Percentiles rank a stretch among this genome's conserved stretches.
These are phyloP conservation scores for Staurois parvus DNA, from an alignment of 2,797 vertebrate species.

Conservation along the genomic window DNA sequence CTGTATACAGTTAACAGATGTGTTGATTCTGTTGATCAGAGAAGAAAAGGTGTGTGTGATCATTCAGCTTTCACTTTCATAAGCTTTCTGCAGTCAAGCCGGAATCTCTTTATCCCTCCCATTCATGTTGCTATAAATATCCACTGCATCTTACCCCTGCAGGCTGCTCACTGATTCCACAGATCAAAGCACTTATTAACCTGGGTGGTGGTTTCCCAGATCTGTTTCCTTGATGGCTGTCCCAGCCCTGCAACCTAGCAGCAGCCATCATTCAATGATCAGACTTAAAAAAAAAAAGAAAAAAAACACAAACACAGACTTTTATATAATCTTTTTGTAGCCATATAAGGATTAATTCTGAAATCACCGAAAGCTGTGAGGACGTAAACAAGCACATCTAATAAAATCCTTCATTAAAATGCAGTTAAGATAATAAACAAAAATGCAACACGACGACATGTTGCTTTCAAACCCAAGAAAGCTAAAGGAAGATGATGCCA, in stretches of 20 bases:
- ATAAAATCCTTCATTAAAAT: neutral
- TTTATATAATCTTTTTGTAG: neutral
- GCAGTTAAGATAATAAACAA: neutral
- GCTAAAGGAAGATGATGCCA: no score
- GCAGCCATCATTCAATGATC: neutral
- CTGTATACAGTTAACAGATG: no score
- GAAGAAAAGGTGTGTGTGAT: neutral
- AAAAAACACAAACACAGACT: neutral
- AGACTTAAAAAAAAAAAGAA: neutral
- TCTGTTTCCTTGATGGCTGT: constrained; percentile 42
- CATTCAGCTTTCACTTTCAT: constrained; percentile 22
- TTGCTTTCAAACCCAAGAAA: no score
- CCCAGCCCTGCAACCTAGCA: constrained; percentile 10
- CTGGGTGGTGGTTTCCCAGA: constrained; percentile 44
- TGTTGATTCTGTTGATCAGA: no score
- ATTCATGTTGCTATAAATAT: constrained; percentile 50
- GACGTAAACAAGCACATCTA: neutral
- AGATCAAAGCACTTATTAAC: constrained; percentile 50
- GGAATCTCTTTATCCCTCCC: constrained; percentile 11
- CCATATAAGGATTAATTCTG: neutral
- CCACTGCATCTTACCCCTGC: constrained; percentile 15
- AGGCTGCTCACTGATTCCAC: constrained; percentile 31
- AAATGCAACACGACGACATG: neutral
- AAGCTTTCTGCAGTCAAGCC: neutral
- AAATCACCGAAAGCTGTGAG: neutral